Evolutionary conservation across 2,797 vertebrate species (phyloP).

Genomic region (Helostoma temminkii): DNA sequence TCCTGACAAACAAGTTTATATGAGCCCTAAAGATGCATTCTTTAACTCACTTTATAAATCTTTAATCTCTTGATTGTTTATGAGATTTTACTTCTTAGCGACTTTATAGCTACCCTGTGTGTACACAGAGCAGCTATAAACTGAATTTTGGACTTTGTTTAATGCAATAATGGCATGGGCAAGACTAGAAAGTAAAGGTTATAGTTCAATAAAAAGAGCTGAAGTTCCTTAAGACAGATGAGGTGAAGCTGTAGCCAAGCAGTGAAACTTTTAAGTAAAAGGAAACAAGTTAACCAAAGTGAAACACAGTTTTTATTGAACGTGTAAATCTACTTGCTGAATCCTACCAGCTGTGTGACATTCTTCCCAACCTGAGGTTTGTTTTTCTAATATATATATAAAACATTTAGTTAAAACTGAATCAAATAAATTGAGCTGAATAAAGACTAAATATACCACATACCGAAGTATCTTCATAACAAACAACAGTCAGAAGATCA

Average conservation of each 20-base stretch:
- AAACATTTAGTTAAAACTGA: not conserved
- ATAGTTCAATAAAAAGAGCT: slow-evolving; percentile 48
- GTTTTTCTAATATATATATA: not conserved
- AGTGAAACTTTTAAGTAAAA: slow-evolving; percentile 40
- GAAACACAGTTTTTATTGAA: slow-evolving; percentile 8
- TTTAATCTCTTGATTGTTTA: slow-evolving; percentile 38
- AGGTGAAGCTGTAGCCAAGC: slow-evolving; percentile 25
- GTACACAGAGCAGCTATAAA: slow-evolving; percentile 23
- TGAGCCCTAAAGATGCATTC: slow-evolving; percentile 30
- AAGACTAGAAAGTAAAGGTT: slow-evolving; percentile 48
- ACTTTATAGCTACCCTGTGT: slow-evolving; percentile 17
- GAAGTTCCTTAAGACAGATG: slow-evolving; percentile 22
- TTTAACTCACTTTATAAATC: slow-evolving; percentile 40
- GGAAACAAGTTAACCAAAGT: slow-evolving; percentile 30
- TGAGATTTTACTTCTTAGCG: slow-evolving; percentile 6
- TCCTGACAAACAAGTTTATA: slow-evolving; percentile 44
- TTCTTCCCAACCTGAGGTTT: not conserved
- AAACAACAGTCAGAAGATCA: no score
- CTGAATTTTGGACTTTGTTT: slow-evolving; percentile 43
- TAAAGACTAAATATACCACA: no score
- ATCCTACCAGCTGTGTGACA: slow-evolving; percentile 4
- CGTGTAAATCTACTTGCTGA: not conserved
- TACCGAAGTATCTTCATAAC: no score
- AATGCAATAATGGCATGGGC: slow-evolving; percentile 22
- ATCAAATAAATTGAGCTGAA: no score